Evolutionary conservation across 1,140 invertebrate genomes (phyloP).

Genomic region (Platyscapa corneri): DNA sequence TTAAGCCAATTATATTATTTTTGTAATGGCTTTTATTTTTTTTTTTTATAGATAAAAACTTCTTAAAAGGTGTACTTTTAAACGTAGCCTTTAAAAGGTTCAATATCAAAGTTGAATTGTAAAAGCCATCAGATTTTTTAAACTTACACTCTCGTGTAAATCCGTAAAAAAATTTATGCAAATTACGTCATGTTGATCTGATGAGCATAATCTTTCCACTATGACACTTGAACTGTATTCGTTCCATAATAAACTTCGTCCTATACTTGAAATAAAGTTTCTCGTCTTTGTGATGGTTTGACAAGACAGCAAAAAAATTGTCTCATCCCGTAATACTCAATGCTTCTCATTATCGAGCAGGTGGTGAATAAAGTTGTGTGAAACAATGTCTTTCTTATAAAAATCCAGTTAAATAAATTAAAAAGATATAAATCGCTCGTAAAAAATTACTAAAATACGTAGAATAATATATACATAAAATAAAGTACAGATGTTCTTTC

Average conservation of each 20-base stretch:
- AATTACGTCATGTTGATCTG: neutral
- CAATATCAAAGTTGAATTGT: conserved; percentile 31
- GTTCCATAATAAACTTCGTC: conserved; percentile 35
- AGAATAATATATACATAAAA: too few species aligned
- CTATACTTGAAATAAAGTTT: conserved; percentile 32
- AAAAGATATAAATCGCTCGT: too few species aligned
- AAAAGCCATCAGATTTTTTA: neutral
- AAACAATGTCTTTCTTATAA: too few species aligned
- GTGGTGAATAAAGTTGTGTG: neutral
- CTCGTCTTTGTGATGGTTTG: conserved; percentile 23
- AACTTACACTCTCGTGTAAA: neutral
- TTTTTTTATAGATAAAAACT: conserved; percentile 37
- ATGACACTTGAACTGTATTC: conserved; percentile 26
- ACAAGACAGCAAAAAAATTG: neutral
- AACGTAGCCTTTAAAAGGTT: neutral
- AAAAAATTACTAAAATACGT: too few species aligned
- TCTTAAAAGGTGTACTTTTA: conserved; percentile 29
- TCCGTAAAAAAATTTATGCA: neutral
- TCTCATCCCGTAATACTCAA: conserved; percentile 33
- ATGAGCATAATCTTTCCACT: neutral
- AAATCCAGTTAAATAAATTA: too few species aligned
- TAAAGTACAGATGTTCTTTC: too few species aligned
- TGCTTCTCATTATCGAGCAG: neutral
- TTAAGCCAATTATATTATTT: conserved; percentile 38
- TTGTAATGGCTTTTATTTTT: conserved; percentile 16